These are phyloP conservation scores for Rhysida immarginata DNA, from an alignment of 1,140 invertebrate species.

Conservation along the genomic window DNA sequence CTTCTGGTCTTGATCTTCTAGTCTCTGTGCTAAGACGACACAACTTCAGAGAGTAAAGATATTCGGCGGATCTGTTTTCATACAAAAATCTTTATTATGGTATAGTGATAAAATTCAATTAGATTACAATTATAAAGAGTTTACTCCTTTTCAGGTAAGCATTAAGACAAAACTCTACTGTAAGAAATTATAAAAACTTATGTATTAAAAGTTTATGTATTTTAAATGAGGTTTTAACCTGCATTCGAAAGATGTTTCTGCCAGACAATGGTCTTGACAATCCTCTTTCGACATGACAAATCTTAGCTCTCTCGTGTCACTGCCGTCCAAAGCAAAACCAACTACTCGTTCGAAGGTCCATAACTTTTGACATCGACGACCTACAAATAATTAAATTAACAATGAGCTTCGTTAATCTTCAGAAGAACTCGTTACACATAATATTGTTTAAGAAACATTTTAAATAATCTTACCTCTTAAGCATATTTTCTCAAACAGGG, in stretches of 20 bases:
- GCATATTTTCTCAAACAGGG: constrained; percentile 39
- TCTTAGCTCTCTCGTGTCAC: constrained; percentile 26
- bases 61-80: constrained; percentile 35
- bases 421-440: background rate
- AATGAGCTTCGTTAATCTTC: too few species aligned
- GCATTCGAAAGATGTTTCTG: constrained; percentile 28
- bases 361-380: constrained; percentile 27
- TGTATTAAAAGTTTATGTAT: background rate
- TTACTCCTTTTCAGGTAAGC: too few species aligned
- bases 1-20: constrained; percentile 28
- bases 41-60: constrained; percentile 26
- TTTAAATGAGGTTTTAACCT: constrained; percentile 19
- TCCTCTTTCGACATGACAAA: constrained; percentile 25
- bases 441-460: background rate
- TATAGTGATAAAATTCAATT: too few species aligned
- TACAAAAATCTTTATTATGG: too few species aligned
- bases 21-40: constrained; percentile 34
- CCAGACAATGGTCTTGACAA: constrained; percentile 33
- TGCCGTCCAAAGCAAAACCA: constrained; percentile 30
- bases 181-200: background rate
- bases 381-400: constrained; percentile 15
- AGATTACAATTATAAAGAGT: too few species aligned
- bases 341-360: constrained; percentile 37
- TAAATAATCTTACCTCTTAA: constrained; percentile 22
- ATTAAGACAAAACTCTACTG: too few species aligned